These are phyloP conservation scores for Halocaridina rubra DNA, from an alignment of 2,888 invertebrate species.

Conservation along the genomic window DNA sequence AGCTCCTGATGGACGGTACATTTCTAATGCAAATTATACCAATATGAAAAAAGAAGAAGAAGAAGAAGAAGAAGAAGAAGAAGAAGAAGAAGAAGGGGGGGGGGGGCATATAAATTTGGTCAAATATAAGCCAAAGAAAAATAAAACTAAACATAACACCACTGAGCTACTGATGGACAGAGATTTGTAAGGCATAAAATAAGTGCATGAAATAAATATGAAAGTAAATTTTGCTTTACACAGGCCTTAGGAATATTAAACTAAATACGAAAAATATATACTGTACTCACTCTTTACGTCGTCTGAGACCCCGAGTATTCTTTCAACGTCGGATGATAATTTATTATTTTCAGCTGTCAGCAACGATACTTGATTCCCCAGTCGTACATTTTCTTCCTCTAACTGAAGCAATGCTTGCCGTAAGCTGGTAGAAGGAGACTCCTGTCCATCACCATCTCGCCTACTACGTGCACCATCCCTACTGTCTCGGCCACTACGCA, in stretches of 20 bases:
- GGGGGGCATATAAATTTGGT: not conserved
- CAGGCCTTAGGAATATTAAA: not conserved
- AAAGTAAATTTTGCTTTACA: not conserved
- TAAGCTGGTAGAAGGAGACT: conserved; percentile 29
- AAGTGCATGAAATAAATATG: not conserved
- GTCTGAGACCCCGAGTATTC: conserved; percentile 42
- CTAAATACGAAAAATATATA: not conserved
- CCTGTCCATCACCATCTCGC: conserved; percentile 43
- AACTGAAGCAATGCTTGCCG: conserved; percentile 22
- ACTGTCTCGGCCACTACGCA: not conserved
- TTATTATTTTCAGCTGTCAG: conserved; percentile 40
- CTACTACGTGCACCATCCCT: conserved; percentile 11
- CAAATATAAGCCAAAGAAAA: not conserved
- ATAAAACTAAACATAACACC: not conserved
- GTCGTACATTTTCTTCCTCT: conserved; percentile 42
- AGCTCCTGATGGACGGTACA: too few relatives aligned
- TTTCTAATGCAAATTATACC: too few relatives aligned
- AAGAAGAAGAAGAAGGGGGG: not conserved
- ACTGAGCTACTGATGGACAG: not conserved
- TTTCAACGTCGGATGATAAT: conserved; percentile 33
- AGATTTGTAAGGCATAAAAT: too few relatives aligned
- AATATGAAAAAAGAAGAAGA: too few relatives aligned
- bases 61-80: too few relatives aligned
- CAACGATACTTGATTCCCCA: conserved; percentile 24
- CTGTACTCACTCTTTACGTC: conserved; percentile 34